Evolutionary conservation across 2,113 vertebrate genomes (phyloP).

Genomic region (Elgaria multicarinata): DNA sequence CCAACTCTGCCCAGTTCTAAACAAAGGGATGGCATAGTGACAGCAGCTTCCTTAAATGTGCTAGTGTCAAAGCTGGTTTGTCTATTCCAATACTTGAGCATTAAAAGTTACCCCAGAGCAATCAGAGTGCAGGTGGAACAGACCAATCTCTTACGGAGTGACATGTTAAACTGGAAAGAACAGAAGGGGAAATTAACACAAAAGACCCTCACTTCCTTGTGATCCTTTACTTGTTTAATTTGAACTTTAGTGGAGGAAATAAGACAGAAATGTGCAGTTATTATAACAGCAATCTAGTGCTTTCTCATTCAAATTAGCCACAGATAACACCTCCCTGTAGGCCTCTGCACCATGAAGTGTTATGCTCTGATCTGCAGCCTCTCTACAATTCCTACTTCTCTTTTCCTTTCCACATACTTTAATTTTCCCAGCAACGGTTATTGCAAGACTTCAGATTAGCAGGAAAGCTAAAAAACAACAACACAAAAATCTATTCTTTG

Average conservation of each 20-base stretch:
- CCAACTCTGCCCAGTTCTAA: background rate
- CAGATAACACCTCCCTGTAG: background rate
- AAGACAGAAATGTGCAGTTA: background rate
- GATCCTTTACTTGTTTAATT: background rate
- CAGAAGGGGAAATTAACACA: background rate
- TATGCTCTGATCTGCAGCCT: background rate
- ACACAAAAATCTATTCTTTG: background rate
- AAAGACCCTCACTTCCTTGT: background rate
- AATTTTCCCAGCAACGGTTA: background rate
- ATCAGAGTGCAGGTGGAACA: background rate
- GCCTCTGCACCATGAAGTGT: background rate
- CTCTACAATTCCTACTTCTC: background rate
- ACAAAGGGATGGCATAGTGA: too few relatives aligned
- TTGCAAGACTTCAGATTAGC: background rate
- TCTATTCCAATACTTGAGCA: background rate
- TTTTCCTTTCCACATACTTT: background rate
- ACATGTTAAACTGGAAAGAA: background rate
- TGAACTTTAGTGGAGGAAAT: background rate
- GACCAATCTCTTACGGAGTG: background rate
- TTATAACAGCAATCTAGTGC: background rate
- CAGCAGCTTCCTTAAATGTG: background rate
- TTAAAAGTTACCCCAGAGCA: background rate
- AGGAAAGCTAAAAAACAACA: too few relatives aligned
- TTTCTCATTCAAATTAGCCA: background rate
- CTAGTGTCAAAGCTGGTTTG: background rate